These are phyloP conservation scores for Lethenteron reissneri DNA, from an alignment of 2,113 vertebrate species.

Conservation along the genomic window DNA sequence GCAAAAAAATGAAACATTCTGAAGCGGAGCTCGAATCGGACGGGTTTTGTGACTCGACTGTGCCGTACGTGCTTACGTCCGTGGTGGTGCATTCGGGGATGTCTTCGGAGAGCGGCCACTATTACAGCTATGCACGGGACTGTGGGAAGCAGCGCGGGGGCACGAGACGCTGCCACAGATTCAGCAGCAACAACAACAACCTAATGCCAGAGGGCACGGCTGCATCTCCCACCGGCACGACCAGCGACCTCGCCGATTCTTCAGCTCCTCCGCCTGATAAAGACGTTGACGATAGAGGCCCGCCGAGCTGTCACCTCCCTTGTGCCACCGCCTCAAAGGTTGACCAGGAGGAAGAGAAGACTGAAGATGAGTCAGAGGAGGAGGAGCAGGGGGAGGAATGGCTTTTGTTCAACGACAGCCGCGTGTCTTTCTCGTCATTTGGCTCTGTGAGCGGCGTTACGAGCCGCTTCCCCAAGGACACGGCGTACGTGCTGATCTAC, in stretches of 20 bases:
- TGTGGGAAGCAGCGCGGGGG: too few species aligned
- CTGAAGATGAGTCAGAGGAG: constrained; percentile 18
- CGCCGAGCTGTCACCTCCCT: too few species aligned
- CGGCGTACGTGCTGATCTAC: constrained; percentile 88
- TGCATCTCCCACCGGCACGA: constrained; percentile 15
- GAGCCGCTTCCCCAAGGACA: constrained; percentile 88
- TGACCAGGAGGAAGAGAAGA: constrained; percentile 18
- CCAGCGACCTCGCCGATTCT: not conserved
- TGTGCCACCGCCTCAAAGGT: not conserved
- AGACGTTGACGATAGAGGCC: too few species aligned
- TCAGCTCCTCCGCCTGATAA: too few species aligned
- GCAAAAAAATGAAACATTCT: constrained; percentile 4
- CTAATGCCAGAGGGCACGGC: constrained; percentile 24
- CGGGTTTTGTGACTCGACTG: constrained; percentile 10
- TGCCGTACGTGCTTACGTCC: constrained; percentile 64
- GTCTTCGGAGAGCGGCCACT: constrained; percentile 91
- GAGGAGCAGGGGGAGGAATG: constrained; percentile 46
- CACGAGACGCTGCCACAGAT: too few species aligned
- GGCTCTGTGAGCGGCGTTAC: constrained; percentile 88
- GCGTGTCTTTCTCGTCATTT: constrained; percentile 88
- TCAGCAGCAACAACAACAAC: constrained; percentile 26
- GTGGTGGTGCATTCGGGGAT: constrained; percentile 93
- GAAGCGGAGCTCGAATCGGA: too few species aligned
- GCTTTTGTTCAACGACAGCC: constrained; percentile 94
- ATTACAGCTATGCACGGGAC: constrained; percentile 63